Conservation (phyloP, 2,113 vertebrate species). For the zebrafish (Danio rerio) region DNA sequence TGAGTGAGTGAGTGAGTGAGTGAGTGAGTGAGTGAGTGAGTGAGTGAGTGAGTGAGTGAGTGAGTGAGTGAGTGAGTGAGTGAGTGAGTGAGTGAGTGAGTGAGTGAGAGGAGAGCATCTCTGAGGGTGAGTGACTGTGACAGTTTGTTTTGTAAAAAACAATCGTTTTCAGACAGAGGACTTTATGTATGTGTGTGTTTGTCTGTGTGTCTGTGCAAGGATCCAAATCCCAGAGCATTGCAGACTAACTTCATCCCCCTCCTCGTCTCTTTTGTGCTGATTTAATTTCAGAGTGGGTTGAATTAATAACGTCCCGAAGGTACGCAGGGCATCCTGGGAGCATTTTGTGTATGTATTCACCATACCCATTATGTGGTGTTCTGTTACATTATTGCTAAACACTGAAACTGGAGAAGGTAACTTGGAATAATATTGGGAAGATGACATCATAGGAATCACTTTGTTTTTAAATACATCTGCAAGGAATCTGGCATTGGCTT, state of each 20-base stretch:
- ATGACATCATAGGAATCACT: neutral
- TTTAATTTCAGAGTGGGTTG: constrained; percentile 53
- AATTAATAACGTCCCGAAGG: constrained; percentile 49
- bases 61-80: too few relatives aligned
- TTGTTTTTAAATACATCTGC: neutral
- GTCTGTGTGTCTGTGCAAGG: constrained; percentile 18
- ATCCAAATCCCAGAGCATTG: constrained; percentile 26
- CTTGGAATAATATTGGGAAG: neutral
- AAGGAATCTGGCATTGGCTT: neutral
- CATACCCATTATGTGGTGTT: neutral
- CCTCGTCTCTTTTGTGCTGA: constrained; percentile 45
- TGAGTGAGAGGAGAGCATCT: constrained; percentile 43
- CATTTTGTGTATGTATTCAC: constrained; percentile 11
- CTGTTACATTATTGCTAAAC: constrained; percentile 4
- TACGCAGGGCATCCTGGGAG: constrained; percentile 30
- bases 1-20: too few relatives aligned
- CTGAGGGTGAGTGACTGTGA: constrained; percentile 70
- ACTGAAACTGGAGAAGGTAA: neutral
- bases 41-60: too few relatives aligned
- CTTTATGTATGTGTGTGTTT: constrained; percentile 50
- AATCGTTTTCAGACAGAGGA: constrained; percentile 66
- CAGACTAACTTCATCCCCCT: constrained; percentile 33
- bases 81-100: too few relatives aligned
- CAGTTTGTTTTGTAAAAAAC: constrained; percentile 69
- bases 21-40: too few relatives aligned